Evolutionary conservation across 2,888 invertebrate genomes (phyloP).

Genomic region (Lasioglossum morio): DNA sequence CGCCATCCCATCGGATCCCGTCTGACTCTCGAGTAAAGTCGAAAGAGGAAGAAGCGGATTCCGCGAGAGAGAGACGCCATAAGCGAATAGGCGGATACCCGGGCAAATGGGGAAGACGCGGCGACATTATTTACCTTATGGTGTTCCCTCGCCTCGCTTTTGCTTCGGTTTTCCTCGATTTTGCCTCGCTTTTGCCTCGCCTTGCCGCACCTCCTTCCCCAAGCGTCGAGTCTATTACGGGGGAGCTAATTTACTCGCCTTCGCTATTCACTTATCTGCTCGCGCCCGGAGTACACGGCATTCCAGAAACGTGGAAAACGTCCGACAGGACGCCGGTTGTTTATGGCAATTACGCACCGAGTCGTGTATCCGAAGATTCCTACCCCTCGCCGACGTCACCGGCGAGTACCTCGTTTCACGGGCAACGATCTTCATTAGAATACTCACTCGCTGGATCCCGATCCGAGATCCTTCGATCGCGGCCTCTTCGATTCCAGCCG

Average conservation of each 20-base stretch:
- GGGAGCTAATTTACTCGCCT: slow-evolving; percentile 64
- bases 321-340: slow-evolving; percentile 48
- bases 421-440: slow-evolving; percentile 64
- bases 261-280: slow-evolving; percentile 61
- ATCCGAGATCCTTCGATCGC: slow-evolving; percentile 4
- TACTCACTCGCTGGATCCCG: slow-evolving; percentile 37
- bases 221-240: slow-evolving; percentile 51
- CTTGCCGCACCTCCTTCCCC: background rate
- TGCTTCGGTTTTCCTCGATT: background rate
- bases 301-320: slow-evolving; percentile 65
- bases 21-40: background rate
- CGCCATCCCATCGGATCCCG: slow-evolving; percentile 18
- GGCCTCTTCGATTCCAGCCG: background rate
- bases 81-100: background rate
- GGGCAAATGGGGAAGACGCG: slow-evolving; percentile 31
- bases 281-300: slow-evolving; percentile 42
- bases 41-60: background rate
- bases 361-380: slow-evolving; percentile 56
- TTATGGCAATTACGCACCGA: slow-evolving; percentile 63
- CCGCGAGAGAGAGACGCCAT: background rate
- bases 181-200: background rate
- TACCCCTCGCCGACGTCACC: slow-evolving; percentile 49
- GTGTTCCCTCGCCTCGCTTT: background rate
- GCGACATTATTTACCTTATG: slow-evolving; percentile 50
- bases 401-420: slow-evolving; percentile 52